phyloP scores from a whole-genome alignment of 2,797 vertebrate genomes.

The Loriculus beryllinus region DNA sequence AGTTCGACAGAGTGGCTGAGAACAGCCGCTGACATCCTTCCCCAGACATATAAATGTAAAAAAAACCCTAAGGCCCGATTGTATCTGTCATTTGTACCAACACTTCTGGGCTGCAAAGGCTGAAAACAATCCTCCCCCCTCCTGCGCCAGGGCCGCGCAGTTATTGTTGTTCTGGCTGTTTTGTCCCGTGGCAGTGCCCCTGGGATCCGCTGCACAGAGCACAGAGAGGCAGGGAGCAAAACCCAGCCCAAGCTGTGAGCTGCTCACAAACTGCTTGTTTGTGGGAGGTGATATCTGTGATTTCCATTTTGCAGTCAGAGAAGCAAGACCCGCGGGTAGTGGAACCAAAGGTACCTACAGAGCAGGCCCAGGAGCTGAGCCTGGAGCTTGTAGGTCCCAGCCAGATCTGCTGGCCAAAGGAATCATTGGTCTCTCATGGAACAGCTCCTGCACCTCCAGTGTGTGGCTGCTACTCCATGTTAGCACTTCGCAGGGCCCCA shows the following conservation, averaged over 20 bases:
- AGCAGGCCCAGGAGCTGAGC: neutral
- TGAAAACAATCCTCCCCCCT: slow-evolving; percentile 19
- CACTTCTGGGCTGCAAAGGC: neutral
- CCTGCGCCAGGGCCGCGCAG: neutral
- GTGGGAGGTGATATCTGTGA: neutral
- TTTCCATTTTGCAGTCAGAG: neutral
- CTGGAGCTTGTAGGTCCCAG: neutral
- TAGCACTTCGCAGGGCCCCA: neutral
- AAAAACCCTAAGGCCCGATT: neutral
- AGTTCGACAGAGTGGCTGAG: slow-evolving; percentile 29
- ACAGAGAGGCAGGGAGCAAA: neutral
- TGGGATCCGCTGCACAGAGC: neutral
- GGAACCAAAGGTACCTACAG: neutral
- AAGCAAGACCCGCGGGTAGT: neutral
- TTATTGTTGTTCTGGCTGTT: neutral
- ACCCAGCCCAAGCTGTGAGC: neutral
- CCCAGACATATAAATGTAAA: slow-evolving; percentile 5
- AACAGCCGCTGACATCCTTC: slow-evolving; percentile 25
- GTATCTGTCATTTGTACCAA: slow-evolving; percentile 27
- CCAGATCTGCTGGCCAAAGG: rapidly evolving
- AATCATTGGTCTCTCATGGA: rapidly evolving
- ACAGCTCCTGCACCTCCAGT: neutral
- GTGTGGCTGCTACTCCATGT: neutral
- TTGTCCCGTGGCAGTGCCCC: neutral
- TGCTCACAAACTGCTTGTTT: rapidly evolving